A percentile compares a stretch with the other conserved stretches of the same genome.
Conservation (phyloP, 2,113 vertebrate genomes). For the Plotosus lineatus region DNA sequence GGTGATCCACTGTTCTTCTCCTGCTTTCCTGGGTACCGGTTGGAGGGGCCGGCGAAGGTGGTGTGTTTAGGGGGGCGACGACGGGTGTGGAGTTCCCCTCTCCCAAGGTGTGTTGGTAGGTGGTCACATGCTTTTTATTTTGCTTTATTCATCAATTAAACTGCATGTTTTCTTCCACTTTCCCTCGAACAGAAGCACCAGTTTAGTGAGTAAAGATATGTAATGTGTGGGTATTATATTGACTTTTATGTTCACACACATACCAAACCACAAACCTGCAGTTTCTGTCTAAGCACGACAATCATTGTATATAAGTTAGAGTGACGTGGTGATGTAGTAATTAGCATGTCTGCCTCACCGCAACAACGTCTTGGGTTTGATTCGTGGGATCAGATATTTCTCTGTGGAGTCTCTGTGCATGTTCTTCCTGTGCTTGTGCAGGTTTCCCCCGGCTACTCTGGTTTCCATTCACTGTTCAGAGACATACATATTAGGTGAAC, state of each 20-base stretch:
- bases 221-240: background rate
- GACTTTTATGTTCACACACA: slow-evolving; percentile 13
- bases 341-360: no score
- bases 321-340: no score
- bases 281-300: slow-evolving; percentile 4
- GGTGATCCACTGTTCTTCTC: slow-evolving; percentile 91
- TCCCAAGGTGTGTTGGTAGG: slow-evolving; percentile 99
- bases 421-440: no score
- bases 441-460: no score
- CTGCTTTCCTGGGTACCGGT: slow-evolving; percentile 97
- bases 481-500: no score
- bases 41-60: slow-evolving; percentile 88
- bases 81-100: slow-evolving; percentile 98
- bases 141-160: slow-evolving; percentile 54
- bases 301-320: no score
- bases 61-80: slow-evolving; percentile 96
- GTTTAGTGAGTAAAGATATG: background rate
- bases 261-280: slow-evolving; percentile 8
- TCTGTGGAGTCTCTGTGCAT: no score
- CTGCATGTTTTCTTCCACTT: background rate
- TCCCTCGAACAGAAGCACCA: background rate
- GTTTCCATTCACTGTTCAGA: no score
- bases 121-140: slow-evolving; percentile 96
- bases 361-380: no score
- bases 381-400: no score